Evolutionary conservation across 1,140 invertebrate species (phyloP).

Genomic region (Tetraneura akinire): DNA sequence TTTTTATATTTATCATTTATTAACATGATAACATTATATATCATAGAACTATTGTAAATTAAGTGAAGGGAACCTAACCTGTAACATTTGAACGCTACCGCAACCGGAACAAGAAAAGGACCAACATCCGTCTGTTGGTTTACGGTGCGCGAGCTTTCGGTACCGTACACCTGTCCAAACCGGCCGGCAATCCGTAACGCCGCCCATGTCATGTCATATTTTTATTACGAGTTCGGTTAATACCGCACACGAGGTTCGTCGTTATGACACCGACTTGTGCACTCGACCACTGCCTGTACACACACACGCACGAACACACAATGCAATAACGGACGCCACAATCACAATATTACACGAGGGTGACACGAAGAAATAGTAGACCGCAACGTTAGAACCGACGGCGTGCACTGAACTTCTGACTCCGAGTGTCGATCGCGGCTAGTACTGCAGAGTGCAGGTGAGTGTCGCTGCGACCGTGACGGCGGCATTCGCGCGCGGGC

Average conservation of each 20-base stretch:
- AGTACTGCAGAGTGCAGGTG: too few relatives aligned
- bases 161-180: slow-evolving; percentile 44
- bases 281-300: too few relatives aligned
- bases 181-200: slow-evolving; percentile 18
- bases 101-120: slow-evolving; percentile 48
- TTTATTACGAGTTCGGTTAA: neutral
- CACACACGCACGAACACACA: neutral
- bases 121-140: slow-evolving; percentile 41
- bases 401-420: neutral
- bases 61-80: neutral
- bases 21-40: too few relatives aligned
- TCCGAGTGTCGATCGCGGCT: neutral
- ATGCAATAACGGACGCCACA: neutral
- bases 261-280: too few relatives aligned
- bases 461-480: neutral
- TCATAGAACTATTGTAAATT: too few relatives aligned
- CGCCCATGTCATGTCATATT: slow-evolving; percentile 32
- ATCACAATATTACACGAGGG: neutral
- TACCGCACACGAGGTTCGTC: too few relatives aligned
- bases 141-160: slow-evolving; percentile 31
- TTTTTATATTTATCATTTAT: too few relatives aligned
- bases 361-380: neutral
- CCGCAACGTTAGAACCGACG: neutral
- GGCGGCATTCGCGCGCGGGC: neutral
- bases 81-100: slow-evolving; percentile 49